phyloP scores from a whole-genome alignment of 64 coral and sea anemone genomes.

The Dendronephthya gigantea region DNA sequence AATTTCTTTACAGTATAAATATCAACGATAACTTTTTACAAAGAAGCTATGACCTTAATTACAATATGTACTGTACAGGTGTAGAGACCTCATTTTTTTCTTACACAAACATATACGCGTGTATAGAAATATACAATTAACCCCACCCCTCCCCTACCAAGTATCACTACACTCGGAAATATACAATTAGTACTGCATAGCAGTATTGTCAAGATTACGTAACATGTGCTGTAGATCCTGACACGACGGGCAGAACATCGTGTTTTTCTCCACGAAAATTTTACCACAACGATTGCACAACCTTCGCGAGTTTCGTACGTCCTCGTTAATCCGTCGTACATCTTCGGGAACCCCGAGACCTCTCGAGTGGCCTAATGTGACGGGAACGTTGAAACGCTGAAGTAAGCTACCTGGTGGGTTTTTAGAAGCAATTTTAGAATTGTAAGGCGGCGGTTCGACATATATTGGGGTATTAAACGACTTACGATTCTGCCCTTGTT shows the following conservation, averaged over 20 bases:
- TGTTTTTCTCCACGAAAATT: background rate
- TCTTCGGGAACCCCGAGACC: background rate
- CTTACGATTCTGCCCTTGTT: background rate
- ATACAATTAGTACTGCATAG: background rate
- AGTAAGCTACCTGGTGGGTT: background rate
- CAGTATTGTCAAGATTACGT: background rate
- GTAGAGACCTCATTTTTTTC: background rate
- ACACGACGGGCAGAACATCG: background rate
- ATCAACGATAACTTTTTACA: no score
- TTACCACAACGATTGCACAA: background rate
- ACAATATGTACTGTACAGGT: background rate
- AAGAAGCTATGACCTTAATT: background rate
- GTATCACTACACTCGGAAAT: background rate
- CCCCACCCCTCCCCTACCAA: background rate
- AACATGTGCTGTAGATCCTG: background rate
- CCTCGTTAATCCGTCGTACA: slow-evolving; percentile 7
- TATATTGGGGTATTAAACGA: background rate
- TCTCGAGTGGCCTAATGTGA: background rate
- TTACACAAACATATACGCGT: background rate
- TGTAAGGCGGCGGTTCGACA: background rate
- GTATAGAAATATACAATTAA: background rate
- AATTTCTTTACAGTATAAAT: background rate
- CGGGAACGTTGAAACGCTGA: background rate
- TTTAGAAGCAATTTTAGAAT: background rate
- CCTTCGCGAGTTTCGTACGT: background rate